Conservation (phyloP, 30 jellyfish, hydroid and myxozoan genomes). For the Calvadosia cruxmelitensis region DNA sequence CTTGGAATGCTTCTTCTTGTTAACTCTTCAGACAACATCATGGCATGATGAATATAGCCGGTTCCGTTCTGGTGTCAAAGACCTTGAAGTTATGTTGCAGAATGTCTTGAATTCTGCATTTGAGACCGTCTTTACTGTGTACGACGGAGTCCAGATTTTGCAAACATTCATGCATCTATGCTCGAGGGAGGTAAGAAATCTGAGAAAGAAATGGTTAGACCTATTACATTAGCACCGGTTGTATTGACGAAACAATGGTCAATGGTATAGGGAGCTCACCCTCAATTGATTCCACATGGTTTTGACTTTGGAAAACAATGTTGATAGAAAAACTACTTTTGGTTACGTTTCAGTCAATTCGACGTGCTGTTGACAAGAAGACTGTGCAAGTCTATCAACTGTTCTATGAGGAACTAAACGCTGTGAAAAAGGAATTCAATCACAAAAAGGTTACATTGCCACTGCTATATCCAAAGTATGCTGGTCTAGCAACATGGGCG, state of each 20-base stretch:
- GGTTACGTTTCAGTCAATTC: slow-evolving; percentile 25
- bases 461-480: slow-evolving; percentile 72
- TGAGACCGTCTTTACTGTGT: slow-evolving; percentile 83
- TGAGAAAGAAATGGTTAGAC: too few species aligned
- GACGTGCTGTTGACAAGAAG: slow-evolving; percentile 75
- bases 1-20: neutral
- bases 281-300: too few species aligned
- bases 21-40: slow-evolving; percentile 55
- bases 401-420: slow-evolving; percentile 65
- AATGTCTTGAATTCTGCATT: slow-evolving; percentile 74
- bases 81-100: slow-evolving; percentile 91
- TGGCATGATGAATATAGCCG: slow-evolving; percentile 97
- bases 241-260: too few species aligned
- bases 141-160: slow-evolving; percentile 81
- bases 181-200: slow-evolving; percentile 74
- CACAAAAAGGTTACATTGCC: slow-evolving; percentile 68
- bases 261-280: too few species aligned
- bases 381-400: slow-evolving; percentile 74
- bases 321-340: neutral
- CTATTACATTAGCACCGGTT: too few species aligned
- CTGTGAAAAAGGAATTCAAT: slow-evolving; percentile 90
- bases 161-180: slow-evolving; percentile 70
- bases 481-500: slow-evolving; percentile 99
- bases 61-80: slow-evolving; percentile 83
- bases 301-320: neutral